These are phyloP conservation scores for Melopsittacus undulatus DNA, from an alignment of 2,797 vertebrate genomes.

Conservation along the genomic window DNA sequence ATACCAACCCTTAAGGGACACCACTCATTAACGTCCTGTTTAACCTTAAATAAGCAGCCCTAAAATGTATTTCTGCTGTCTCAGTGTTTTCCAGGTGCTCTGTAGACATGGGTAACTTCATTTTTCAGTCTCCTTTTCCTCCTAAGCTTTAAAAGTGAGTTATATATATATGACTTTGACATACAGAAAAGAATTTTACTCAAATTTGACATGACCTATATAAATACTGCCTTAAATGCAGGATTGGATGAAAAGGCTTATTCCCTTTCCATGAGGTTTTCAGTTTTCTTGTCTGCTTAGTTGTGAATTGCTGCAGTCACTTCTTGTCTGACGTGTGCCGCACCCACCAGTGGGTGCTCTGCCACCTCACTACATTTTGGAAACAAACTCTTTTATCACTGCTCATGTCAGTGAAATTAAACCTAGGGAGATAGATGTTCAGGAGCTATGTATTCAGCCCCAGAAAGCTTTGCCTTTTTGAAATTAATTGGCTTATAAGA, in stretches of 20 bases:
- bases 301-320: not conserved
- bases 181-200: not conserved
- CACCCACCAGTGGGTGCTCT: not conserved
- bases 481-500: not conserved
- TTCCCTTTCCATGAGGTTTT: not conserved
- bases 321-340: not conserved
- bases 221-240: not conserved
- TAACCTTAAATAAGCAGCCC: not conserved
- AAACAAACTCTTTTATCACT: not conserved
- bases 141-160: not conserved
- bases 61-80: not conserved
- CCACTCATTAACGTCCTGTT: not conserved
- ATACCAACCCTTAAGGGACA: not conserved
- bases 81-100: not conserved
- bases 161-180: not conserved
- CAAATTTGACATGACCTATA: not conserved
- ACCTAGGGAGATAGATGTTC: not conserved
- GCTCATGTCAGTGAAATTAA: not conserved
- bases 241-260: not conserved
- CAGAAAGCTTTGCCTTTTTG: not conserved
- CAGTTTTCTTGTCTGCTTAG: not conserved
- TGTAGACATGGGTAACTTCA: not conserved
- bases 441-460: not conserved
- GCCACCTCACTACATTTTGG: not conserved
- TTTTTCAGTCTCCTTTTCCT: not conserved